A percentile compares a stretch with the other conserved stretches of the same genome.
Evolutionary conservation across 2,797 vertebrate species (phyloP).

Genomic region (Tapera naevia): DNA sequence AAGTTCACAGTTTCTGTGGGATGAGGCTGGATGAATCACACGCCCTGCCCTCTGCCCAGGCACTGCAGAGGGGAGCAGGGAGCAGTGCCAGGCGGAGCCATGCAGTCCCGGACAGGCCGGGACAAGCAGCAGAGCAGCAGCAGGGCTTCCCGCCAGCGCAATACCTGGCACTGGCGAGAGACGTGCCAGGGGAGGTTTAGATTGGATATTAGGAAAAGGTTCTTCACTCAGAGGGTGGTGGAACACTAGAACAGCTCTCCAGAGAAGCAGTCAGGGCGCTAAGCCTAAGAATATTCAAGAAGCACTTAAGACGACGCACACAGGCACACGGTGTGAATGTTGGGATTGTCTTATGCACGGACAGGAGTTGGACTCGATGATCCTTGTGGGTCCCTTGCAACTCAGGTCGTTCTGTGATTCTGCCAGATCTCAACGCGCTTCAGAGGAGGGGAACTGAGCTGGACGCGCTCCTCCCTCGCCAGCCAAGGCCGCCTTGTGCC

Average conservation of each 20-base stretch:
- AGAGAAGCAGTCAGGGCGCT: no score
- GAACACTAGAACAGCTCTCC: no score
- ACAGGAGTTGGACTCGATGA: no score
- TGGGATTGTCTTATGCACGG: no score
- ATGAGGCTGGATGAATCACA: background rate
- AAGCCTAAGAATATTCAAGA: no score
- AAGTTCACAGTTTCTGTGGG: accelerated
- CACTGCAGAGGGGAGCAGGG: background rate
- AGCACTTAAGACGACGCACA: no score
- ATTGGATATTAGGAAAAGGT: no score
- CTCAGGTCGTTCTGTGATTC: no score
- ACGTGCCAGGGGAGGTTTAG: no score
- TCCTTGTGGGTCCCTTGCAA: no score
- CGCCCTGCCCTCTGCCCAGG: background rate
- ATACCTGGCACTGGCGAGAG: background rate
- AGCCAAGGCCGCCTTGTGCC: background rate
- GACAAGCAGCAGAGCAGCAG: background rate
- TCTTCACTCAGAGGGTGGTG: no score
- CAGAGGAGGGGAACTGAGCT: background rate
- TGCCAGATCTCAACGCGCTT: background rate
- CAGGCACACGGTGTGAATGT: no score
- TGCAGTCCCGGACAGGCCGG: background rate
- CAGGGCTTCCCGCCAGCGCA: background rate
- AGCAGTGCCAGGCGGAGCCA: background rate
- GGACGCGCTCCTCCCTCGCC: background rate